These are phyloP conservation scores for Pyrocoelia pectoralis DNA, from an alignment of 2,888 invertebrate species.

Conservation along the genomic window DNA sequence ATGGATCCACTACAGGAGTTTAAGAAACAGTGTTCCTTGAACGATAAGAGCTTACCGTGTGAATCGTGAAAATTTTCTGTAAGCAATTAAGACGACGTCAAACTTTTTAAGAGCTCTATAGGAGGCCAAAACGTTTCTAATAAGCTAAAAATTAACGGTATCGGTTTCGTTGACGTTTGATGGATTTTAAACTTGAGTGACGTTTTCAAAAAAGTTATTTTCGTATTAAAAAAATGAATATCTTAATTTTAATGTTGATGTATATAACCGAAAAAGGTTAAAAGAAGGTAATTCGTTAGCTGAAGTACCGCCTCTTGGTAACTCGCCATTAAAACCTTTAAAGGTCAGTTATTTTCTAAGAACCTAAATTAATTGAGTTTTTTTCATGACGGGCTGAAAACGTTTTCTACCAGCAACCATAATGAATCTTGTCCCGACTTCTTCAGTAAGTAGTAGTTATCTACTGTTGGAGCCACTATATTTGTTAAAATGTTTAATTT, in stretches of 20 bases:
- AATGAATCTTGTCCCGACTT: constrained; percentile 51
- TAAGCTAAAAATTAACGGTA: constrained; percentile 10
- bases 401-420: constrained; percentile 49
- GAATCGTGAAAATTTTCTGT: constrained; percentile 8
- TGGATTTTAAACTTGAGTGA: background rate
- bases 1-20: constrained; percentile 17
- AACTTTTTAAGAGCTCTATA: constrained; percentile 4
- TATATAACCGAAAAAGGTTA: constrained; percentile 1
- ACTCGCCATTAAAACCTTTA: constrained; percentile 37
- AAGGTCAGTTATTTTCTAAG: constrained; percentile 44
- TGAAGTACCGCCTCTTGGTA: constrained; percentile 26
- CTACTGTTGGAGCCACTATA: constrained; percentile 47
- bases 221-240: background rate
- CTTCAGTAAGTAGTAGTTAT: constrained; percentile 56
- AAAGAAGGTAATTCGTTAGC: constrained; percentile 27
- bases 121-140: constrained; percentile 13
- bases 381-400: constrained; percentile 37
- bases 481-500: constrained; percentile 49
- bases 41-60: constrained; percentile 8
- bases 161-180: background rate
- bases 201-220: background rate
- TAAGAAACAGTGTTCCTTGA: background rate
- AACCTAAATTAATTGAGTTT: constrained; percentile 45
- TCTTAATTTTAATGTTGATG: background rate
- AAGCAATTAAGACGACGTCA: constrained; percentile 15